A percentile compares a stretch with the other conserved stretches of the same genome.
Evolutionary conservation across 2,797 vertebrate genomes (phyloP).

Genomic region (Tiaroga cobitis): DNA sequence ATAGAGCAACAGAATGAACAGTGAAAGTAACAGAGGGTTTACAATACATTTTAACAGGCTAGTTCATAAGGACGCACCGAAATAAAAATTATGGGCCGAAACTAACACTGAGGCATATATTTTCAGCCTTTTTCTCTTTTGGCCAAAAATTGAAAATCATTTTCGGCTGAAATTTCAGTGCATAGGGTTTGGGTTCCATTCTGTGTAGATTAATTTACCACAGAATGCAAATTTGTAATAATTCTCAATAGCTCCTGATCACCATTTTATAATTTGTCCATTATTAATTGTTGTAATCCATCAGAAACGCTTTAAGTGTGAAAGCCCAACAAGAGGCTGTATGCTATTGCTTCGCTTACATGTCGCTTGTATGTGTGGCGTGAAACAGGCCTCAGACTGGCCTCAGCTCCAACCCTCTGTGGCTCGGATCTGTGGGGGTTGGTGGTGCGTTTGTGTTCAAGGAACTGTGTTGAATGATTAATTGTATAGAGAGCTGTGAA

Average conservation of each 20-base stretch:
- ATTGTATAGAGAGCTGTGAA: constrained; percentile 56
- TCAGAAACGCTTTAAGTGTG: background rate
- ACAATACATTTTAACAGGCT: too few species aligned
- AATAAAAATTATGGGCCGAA: too few species aligned
- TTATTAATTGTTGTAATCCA: background rate
- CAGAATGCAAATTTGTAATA: background rate
- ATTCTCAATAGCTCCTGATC: background rate
- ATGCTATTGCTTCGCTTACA: background rate
- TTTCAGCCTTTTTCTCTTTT: too few species aligned
- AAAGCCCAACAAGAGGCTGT: background rate
- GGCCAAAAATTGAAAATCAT: too few species aligned
- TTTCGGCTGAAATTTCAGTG: too few species aligned
- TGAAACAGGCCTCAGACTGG: constrained; percentile 8
- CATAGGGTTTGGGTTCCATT: background rate
- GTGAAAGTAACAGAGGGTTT: too few species aligned
- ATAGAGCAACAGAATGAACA: too few species aligned
- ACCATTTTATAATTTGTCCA: background rate
- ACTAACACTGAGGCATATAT: too few species aligned
- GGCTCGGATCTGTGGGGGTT: constrained; percentile 33
- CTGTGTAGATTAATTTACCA: background rate
- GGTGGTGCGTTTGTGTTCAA: constrained; percentile 38
- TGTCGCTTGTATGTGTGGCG: background rate
- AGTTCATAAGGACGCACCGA: too few species aligned
- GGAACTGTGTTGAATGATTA: constrained; percentile 45
- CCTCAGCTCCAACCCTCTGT: background rate